Base-by-base conservation (phyloP, 2,888 invertebrate species). In the Dasysyrphus tricinctus region DNA sequence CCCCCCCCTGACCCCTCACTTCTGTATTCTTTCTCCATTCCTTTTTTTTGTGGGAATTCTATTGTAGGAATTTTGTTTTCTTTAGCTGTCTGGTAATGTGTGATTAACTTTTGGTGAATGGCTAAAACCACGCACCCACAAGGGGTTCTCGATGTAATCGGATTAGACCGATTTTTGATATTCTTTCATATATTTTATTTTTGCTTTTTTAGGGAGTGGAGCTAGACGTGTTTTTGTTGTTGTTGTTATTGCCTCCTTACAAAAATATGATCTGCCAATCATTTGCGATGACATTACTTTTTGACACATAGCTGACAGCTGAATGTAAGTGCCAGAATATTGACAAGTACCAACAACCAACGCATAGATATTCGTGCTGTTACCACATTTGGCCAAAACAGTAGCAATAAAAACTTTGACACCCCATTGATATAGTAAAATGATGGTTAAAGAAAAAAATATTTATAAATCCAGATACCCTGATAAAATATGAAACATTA, bases 281-380 rank as follows among this genome's bases (percentile, higher is more conserved):
- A 80, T 7, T 54, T 54, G 54, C 39, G 69, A 54, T 84, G 84
- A 81, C 84, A 80, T 72, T 76, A 73, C 70, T 81, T 79, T 61
- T 72, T 81, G 84, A 81, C 86, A 86, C 79, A 67, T 70, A 73
- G 73, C 61, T 82, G 88, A 88, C 86, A 77, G 73, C 69, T 81
- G 51, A 59, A 80, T 80, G 85, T 76, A 75, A 76, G 73, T 74
- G 61, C 56, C 61, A 32, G 14, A 24, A n/a, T 57, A 65, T 75
- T 84, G 84, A 85, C 72, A 85, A 34, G 75, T 67, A 69, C 47
- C 80, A 47, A 67, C 44, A 37, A 69, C 47, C 80, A 47, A 67
- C 44, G 44, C 37, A 29, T 29, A 65, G 69, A 51, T 37, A 44
- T 37, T 12, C 59, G 7, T 49, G 67, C 51, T 61, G 54, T 63